Evolutionary conservation across 1,140 invertebrate species (phyloP).

Genomic region (Sycophila sp.): DNA sequence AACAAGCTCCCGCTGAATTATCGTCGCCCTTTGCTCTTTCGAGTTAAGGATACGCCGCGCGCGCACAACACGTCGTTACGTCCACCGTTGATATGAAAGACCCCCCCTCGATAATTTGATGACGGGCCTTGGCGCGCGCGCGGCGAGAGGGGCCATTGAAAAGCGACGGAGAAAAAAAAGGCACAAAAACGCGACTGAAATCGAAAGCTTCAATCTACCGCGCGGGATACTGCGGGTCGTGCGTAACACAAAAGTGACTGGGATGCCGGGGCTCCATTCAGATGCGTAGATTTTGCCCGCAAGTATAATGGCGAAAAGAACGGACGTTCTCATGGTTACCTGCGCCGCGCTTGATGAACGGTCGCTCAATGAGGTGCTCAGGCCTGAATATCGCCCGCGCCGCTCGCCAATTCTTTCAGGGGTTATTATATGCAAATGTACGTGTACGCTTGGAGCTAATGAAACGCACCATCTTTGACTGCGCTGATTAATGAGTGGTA

Average conservation of each 20-base stretch:
- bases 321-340: conserved; percentile 2
- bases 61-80: conserved; percentile 5
- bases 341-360: no score
- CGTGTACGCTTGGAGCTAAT: not conserved
- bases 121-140: not conserved
- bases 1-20: conserved; percentile 14
- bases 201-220: conserved; percentile 1
- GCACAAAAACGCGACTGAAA: not conserved
- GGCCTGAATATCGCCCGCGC: no score
- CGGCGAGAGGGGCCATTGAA: not conserved
- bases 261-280: conserved; percentile 11
- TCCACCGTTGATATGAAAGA: not conserved
- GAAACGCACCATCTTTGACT: not conserved
- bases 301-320: not conserved
- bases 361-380: not conserved
- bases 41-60: not conserved
- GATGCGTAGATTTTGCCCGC: not conserved
- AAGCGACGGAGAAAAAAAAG: not conserved
- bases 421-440: no score
- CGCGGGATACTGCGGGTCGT: not conserved
- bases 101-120: conserved; percentile 21
- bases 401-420: not conserved
- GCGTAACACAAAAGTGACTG: conserved; percentile 14
- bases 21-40: not conserved
- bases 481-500: not conserved